phyloP scores from a whole-genome alignment of 2,113 vertebrate species.

The Arenaria interpres region DNA sequence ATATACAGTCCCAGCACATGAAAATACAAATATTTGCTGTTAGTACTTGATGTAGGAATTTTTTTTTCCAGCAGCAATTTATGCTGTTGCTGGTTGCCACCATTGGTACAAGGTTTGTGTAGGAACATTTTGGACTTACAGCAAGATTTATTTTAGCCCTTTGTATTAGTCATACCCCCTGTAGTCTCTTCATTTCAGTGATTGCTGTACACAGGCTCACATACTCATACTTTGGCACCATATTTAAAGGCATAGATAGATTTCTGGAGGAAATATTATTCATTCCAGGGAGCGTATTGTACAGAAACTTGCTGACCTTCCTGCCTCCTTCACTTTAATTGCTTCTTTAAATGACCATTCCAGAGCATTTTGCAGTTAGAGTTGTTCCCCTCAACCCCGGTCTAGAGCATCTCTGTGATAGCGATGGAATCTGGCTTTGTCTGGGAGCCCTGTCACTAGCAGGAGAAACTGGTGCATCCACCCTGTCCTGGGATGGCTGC shows the following conservation, averaged over 20 bases:
- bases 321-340: not conserved
- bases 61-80: not conserved
- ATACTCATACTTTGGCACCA: not conserved
- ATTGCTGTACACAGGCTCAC: not conserved
- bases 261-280: not conserved
- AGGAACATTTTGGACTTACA: not conserved
- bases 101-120: not conserved
- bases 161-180: not conserved
- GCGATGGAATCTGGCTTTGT: not conserved
- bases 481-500: accelerated
- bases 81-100: not conserved
- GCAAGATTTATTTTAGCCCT: not conserved
- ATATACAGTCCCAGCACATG: not conserved
- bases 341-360: not conserved
- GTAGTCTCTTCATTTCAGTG: not conserved
- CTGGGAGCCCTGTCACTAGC: not conserved
- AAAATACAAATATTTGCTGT: not conserved
- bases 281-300: not conserved
- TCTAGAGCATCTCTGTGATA: not conserved
- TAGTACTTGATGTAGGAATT: not conserved
- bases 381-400: not conserved
- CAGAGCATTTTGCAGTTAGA: not conserved
- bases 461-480: not conserved
- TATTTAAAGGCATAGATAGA: not conserved
- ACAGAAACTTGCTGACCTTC: not conserved